Evolutionary conservation across 2,888 invertebrate genomes (phyloP), one percentile per base, ranked within the genome.

Genomic region (Exocentrus adspersus): DNA sequence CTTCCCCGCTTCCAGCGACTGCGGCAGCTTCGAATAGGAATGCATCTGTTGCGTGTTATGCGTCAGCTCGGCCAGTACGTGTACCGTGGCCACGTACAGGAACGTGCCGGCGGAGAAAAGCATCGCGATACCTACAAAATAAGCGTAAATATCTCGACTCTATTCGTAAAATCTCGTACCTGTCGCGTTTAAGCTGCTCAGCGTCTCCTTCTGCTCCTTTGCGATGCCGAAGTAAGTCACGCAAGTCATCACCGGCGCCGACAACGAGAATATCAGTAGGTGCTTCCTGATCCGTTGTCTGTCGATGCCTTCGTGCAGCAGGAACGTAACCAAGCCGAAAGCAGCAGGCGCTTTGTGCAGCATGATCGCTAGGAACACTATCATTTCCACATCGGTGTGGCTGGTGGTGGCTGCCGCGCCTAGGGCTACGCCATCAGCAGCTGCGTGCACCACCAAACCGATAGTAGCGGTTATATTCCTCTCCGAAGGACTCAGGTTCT

Each of bases 341-440:
- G 99, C 97, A 2, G 99, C 98, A 0, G 99, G 99, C 0, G 98
- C 98, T 85, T 99, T 99, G 78, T 99, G 99, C 56, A 99, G 83
- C 98, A 99, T 99, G 71, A 99, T 99, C 2, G 99, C 99, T 24
- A 98, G 81, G 83, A 99, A 99, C 7, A 99, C 97, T 66, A 99
- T 97, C 77, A 98, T 89, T 83, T 99, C 98, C 0, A 99, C 95
- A 78, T 98, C 97, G 0, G 95, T 90, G 78, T 98, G 97, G 2
- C 95, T 92, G 0, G 98, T 97, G 0, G 96, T 95, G 0, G 98
- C 97, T 0, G 98, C 98, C 1, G 98, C 98, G n/a, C 98, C 99
- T 12, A 99, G 82, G 0, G 98, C 98, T 9, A 99, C 91, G 1
- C 98, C 98, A 84, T 99, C 98, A 60, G 98, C 98, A 72, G 98